Base-by-base conservation (phyloP, 2,888 invertebrate species). In the Sympetrum striolatum region DNA sequence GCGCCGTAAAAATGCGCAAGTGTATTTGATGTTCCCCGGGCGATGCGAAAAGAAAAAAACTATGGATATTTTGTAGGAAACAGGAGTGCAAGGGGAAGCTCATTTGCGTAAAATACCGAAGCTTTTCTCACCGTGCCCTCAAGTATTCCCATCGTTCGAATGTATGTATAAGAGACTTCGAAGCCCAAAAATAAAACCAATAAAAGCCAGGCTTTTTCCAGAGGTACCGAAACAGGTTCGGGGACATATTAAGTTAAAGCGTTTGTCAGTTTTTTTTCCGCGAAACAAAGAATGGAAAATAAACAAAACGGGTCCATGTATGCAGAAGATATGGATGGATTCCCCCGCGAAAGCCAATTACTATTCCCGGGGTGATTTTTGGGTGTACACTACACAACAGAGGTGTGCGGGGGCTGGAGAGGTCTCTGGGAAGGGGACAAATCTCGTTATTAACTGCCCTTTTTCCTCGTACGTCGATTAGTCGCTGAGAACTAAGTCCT, bases 101-200 rank as follows among this genome's bases (percentile, higher is more conserved):
- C 58, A 86, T 86, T 86, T 86, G 64, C 86, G 64, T 86, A 86
- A 86, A 37, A 86, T 35, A 39, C 31, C 60, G 60, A 86, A 86
- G 60, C 60, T 64, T 86, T 64, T 86, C 35, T 60, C 44, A 44
- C 53, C 53, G 31, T 15, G 31, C 4, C 86, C 60, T 86, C 64
- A 22, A 37, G n/a, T 37, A 4, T 44, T 35, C 35, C 82, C 48
- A 53, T 22, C 82, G 35, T 5, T 31, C 60, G n/a, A 73, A 73
- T 22, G 31, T 73, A 73, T 31, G 73, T 25, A 73, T 25, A 73
- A 31, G 73, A 73, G 25, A 31, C 25, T 25, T 31, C 73, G 73
- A 73, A 31, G 73, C 25, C 73, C 31, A 31, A 73, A 73, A 22
- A 58, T 60, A 86, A 60, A 86, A 22, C 31, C 58, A 35, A 60